Conservation (phyloP, 2,888 invertebrate species). For the Cenopis cana region DNA sequence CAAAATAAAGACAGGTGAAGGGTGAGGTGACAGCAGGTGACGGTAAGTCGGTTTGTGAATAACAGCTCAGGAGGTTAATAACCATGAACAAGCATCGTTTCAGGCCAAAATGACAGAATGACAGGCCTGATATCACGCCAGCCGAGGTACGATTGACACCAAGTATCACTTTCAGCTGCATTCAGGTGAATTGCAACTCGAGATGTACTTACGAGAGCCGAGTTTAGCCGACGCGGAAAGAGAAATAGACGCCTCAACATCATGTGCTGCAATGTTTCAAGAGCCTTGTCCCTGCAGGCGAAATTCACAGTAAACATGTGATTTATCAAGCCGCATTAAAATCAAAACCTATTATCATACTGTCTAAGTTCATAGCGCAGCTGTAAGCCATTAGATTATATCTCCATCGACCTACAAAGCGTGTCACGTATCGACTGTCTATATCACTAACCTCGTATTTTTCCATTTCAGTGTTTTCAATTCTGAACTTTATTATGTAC, state of each 20-base stretch:
- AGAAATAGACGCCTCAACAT: not conserved
- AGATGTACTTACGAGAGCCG: too few relatives aligned
- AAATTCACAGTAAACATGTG: not conserved
- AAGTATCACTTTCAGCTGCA: too few relatives aligned
- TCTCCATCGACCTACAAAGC: slow-evolving; percentile 32
- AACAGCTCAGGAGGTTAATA: too few relatives aligned
- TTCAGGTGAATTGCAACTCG: too few relatives aligned
- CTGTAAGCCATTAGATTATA: slow-evolving; percentile 35
- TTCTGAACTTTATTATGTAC: slow-evolving; percentile 12
- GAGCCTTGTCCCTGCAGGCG: slow-evolving; percentile 2
- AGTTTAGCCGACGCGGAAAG: too few relatives aligned
- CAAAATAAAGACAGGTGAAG: too few relatives aligned
- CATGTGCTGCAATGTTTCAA: not conserved
- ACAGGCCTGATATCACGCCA: too few relatives aligned
- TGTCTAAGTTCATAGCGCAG: slow-evolving; percentile 25
- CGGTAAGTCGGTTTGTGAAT: too few relatives aligned
- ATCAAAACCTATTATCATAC: slow-evolving; percentile 28
- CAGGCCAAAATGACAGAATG: too few relatives aligned
- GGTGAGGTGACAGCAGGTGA: too few relatives aligned
- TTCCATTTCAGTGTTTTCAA: not conserved
- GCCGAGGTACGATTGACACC: too few relatives aligned
- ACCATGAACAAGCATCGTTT: too few relatives aligned
- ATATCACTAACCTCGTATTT: slow-evolving; percentile 20
- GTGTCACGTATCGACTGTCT: slow-evolving; percentile 30
- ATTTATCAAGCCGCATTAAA: slow-evolving; percentile 18